phyloP scores from a whole-genome alignment of 2,888 invertebrate species.

The Lysandra coridon region DNA sequence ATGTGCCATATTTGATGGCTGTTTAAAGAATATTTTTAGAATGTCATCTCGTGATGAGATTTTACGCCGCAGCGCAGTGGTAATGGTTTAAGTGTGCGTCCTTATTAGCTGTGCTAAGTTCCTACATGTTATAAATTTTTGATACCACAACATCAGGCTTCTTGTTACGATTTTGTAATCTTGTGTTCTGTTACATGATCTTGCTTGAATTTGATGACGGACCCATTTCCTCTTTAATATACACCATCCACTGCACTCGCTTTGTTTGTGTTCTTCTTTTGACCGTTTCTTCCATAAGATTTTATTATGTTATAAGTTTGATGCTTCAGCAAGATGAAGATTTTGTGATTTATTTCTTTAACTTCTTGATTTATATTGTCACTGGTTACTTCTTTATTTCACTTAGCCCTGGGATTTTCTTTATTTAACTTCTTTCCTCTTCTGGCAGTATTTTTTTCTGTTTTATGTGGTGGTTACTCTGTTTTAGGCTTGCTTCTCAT shows the following conservation, averaged over 20 bases:
- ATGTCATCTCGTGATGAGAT: neutral
- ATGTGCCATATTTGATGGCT: conserved; percentile 12
- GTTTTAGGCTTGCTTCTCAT: conserved; percentile 24
- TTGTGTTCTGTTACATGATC: neutral
- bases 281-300: neutral
- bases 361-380: neutral
- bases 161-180: neutral
- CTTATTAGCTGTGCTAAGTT: neutral
- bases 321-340: neutral
- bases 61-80: neutral
- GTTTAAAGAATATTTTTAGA: neutral
- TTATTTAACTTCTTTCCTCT: conserved; percentile 31
- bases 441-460: neutral
- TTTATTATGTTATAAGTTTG: neutral
- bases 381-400: neutral
- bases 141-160: conserved; percentile 12
- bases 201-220: neutral
- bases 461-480: neutral
- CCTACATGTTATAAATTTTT: neutral
- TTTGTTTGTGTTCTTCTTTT: neutral
- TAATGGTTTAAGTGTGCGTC: neutral
- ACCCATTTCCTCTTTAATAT: neutral
- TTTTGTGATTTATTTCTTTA: neutral
- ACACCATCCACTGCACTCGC: neutral
- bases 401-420: neutral